Percentiles rank a stretch among this genome's conserved stretches.
phyloP scores from a whole-genome alignment of 2,888 invertebrate genomes.

The Leptinotarsa rubiginosa region DNA sequence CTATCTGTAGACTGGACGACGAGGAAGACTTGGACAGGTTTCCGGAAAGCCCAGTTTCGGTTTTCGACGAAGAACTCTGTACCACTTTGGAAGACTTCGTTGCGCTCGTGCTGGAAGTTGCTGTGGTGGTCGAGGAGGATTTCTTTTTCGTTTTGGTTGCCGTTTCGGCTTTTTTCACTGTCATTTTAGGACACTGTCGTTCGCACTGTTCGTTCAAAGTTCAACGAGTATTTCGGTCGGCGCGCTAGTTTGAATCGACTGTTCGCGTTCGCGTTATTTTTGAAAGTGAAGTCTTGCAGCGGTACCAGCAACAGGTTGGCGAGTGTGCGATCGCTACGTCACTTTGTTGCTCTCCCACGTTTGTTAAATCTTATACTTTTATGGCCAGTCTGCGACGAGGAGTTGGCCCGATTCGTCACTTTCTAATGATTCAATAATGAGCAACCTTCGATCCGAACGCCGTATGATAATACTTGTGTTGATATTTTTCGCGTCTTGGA shows the following conservation, averaged over 20 bases:
- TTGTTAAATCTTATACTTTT: slow-evolving; percentile 60
- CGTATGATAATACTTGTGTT: slow-evolving; percentile 14
- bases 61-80: slow-evolving; percentile 43
- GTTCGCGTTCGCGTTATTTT: slow-evolving; percentile 54
- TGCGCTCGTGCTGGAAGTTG: slow-evolving; percentile 42
- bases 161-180: slow-evolving; percentile 59
- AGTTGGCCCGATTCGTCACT: slow-evolving; percentile 56
- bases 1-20: slow-evolving; percentile 62
- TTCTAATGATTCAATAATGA: slow-evolving; percentile 43
- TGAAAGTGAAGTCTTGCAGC: slow-evolving; percentile 48
- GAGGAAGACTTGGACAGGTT: slow-evolving; percentile 62
- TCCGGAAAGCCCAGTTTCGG: slow-evolving; percentile 46
- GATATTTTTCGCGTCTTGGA: slow-evolving; percentile 7
- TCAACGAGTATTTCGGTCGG: slow-evolving; percentile 38
- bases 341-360: slow-evolving; percentile 57
- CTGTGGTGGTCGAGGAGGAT: slow-evolving; percentile 44
- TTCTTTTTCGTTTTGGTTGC: slow-evolving; percentile 57
- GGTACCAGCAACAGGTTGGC: slow-evolving; percentile 49
- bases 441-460: slow-evolving; percentile 18
- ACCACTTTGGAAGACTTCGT: slow-evolving; percentile 52
- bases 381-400: slow-evolving; percentile 56
- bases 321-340: slow-evolving; percentile 50
- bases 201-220: slow-evolving; percentile 39
- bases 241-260: slow-evolving; percentile 41
- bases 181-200: slow-evolving; percentile 52